Evolutionary conservation across 1,140 invertebrate genomes (phyloP).

Genomic region (Drosophila hydei): DNA sequence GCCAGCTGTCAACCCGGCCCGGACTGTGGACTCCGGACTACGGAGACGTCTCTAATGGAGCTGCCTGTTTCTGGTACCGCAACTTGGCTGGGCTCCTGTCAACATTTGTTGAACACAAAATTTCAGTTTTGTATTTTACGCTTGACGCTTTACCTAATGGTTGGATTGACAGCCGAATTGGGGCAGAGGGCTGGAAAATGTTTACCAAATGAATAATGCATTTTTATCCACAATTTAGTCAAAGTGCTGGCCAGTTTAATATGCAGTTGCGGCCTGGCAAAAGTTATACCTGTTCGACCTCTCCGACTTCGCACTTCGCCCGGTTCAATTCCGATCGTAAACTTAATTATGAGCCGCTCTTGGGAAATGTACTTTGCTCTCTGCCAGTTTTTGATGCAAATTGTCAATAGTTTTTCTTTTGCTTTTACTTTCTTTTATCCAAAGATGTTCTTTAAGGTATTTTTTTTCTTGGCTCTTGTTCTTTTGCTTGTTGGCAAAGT

Average conservation of each 20-base stretch:
- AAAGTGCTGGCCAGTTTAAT: conserved; percentile 38
- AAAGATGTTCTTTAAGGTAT: background rate
- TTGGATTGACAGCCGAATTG: conserved; percentile 29
- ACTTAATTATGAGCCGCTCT: conserved; percentile 54
- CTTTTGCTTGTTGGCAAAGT: conserved; percentile 50
- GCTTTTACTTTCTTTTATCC: background rate
- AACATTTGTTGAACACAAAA: conserved; percentile 79
- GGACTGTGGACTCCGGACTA: background rate
- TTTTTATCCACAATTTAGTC: conserved; percentile 74
- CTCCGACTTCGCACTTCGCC: background rate
- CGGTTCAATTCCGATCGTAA: conserved; percentile 27
- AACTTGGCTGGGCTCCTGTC: conserved; percentile 61
- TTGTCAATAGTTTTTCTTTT: conserved; percentile 45
- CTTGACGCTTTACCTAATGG: conserved; percentile 75
- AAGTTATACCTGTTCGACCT: conserved; percentile 42
- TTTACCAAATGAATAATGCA: conserved; percentile 72
- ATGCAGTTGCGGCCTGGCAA: conserved; percentile 30
- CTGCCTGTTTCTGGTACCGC: conserved; percentile 18
- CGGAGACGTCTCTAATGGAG: conserved; percentile 56
- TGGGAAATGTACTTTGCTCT: conserved; percentile 26
- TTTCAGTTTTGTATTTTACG: conserved; percentile 81
- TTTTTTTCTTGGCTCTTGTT: conserved; percentile 24
- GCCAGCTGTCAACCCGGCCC: conserved; percentile 67
- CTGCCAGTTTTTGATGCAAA: conserved; percentile 60
- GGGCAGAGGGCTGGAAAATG: background rate